Conservation (phyloP, 2,888 invertebrate genomes). For the Trachelus tabidus region DNA sequence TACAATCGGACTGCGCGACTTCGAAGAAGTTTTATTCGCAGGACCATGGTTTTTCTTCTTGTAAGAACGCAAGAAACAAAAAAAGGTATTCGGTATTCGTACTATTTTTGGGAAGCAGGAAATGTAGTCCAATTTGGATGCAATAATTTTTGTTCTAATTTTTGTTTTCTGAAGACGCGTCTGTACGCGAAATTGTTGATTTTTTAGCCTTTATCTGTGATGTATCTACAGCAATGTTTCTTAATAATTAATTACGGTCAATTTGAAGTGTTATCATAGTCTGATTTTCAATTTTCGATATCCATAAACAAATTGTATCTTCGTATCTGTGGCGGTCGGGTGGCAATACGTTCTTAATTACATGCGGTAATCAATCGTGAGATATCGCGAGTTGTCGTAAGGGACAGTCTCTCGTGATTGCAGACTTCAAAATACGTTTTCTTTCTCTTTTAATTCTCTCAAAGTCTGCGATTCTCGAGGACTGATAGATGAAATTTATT, state of each 20-base stretch:
- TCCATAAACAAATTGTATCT: background rate
- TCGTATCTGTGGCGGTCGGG: background rate
- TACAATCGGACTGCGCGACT: background rate
- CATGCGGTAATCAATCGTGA: background rate
- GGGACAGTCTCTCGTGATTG: background rate
- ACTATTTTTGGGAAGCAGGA: background rate
- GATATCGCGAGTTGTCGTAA: background rate
- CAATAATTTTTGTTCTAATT: background rate
- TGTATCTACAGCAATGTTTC: background rate
- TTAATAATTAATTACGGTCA: background rate
- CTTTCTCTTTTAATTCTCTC: background rate
- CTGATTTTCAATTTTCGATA: background rate
- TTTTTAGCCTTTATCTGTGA: background rate
- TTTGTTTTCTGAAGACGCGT: background rate
- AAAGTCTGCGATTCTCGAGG: conserved; percentile 24
- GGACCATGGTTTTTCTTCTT: background rate
- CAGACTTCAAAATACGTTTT: background rate
- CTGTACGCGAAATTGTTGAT: background rate
- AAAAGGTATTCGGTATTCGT: background rate
- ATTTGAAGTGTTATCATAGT: background rate
- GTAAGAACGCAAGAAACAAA: background rate
- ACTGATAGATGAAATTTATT: conserved; percentile 45
- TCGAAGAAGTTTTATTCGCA: background rate
- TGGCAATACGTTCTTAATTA: background rate
- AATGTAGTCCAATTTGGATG: background rate